These are phyloP conservation scores for Volucella inanis DNA, from an alignment of 2,888 invertebrate species.

Conservation along the genomic window DNA sequence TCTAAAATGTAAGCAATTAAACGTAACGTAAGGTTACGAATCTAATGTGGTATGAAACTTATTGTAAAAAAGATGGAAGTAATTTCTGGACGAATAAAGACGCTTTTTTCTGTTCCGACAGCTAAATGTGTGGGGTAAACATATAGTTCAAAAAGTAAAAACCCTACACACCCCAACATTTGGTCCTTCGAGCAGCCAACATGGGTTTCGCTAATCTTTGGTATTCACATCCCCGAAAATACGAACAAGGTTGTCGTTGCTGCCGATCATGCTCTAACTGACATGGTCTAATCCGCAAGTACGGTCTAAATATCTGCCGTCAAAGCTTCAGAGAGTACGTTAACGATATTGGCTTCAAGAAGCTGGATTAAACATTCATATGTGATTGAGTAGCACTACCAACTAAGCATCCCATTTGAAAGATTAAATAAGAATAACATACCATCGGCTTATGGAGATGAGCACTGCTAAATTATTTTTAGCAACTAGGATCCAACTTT, in stretches of 20 bases:
- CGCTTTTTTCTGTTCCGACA: no score
- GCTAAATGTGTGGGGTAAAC: no score
- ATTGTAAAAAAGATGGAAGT: no score
- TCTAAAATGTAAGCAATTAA: no score
- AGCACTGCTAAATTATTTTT: conserved; percentile 8
- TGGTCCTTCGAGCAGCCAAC: conserved; percentile 84
- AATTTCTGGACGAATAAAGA: no score
- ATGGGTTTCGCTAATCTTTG: conserved; percentile 99
- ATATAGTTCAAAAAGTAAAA: no score
- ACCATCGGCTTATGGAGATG: conserved; percentile 24
- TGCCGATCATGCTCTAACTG: conserved; percentile 99
- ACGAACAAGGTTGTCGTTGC: conserved; percentile 97
- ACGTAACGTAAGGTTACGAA: no score
- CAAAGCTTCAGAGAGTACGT: conserved; percentile 99
- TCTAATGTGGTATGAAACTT: no score
- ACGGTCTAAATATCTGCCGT: conserved; percentile 97
- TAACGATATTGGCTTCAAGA: conserved; percentile 99
- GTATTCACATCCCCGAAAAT: conserved; percentile 98
- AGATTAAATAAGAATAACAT: conserved; percentile 78
- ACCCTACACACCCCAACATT: no score
- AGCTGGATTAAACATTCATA: conserved; percentile 83
- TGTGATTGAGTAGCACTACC: conserved; percentile 2
- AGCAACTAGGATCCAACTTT: conserved; percentile 33
- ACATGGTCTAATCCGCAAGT: conserved; percentile 98
- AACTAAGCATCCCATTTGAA: conserved; percentile 77